Conservation (phyloP, 2,797 vertebrate species). For the Siniperca undulata region DNA sequence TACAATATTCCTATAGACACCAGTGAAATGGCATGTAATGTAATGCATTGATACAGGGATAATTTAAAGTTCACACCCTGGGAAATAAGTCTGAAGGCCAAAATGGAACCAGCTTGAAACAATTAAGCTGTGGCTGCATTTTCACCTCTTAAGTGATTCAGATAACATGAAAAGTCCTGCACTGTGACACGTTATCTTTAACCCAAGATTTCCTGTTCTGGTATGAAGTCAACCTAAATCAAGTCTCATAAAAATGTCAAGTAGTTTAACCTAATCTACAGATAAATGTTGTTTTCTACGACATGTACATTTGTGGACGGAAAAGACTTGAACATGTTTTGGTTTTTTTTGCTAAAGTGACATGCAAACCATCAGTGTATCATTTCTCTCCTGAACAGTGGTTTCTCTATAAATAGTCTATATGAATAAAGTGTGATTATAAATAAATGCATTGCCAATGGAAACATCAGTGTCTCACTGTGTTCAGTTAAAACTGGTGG, state of each 20-base stretch:
- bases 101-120: neutral
- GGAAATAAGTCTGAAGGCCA: neutral
- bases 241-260: constrained; percentile 1
- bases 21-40: neutral
- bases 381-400: constrained; percentile 58
- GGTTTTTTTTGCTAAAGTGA: constrained; percentile 21
- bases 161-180: neutral
- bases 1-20: neutral
- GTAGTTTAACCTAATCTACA: constrained; percentile 5
- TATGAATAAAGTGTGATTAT: constrained; percentile 73
- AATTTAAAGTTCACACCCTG: neutral
- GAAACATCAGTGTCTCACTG: constrained; percentile 20
- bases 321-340: constrained; percentile 23
- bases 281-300: constrained; percentile 39
- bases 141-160: neutral
- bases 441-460: constrained; percentile 79
- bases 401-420: constrained; percentile 80
- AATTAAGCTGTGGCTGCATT: neutral
- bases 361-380: constrained; percentile 51
- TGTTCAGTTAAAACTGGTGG: neutral
- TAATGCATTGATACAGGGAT: neutral
- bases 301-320: constrained; percentile 15
- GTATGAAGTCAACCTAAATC: neutral
- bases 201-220: neutral
- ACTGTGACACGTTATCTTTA: neutral